A percentile compares a stretch with the other conserved stretches of the same genome.
Conservation (phyloP, 2,797 vertebrate species). For the Melanogrammus aeglefinus region DNA sequence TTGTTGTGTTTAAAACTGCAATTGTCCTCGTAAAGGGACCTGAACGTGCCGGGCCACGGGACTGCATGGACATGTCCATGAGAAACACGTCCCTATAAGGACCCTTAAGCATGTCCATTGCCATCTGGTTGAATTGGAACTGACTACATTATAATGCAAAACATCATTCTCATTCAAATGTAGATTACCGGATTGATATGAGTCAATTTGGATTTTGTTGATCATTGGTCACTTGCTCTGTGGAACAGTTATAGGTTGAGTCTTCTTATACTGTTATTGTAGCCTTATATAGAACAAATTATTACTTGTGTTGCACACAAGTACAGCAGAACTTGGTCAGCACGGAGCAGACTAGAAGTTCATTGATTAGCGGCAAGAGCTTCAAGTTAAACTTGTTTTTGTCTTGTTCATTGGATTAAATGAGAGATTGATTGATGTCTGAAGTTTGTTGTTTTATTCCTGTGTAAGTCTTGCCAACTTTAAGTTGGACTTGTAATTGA, state of each 20-base stretch:
- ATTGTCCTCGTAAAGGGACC: neutral
- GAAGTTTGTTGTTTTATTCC: constrained; percentile 3
- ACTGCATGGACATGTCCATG: neutral
- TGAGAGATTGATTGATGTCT: neutral
- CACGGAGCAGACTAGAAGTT: neutral
- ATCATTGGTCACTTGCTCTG: neutral
- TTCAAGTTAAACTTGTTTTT: neutral
- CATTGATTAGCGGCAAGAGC: neutral
- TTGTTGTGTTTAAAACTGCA: neutral
- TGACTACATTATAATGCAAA: neutral
- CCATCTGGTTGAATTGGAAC: neutral
- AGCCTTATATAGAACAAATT: neutral
- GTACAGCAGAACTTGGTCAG: neutral
- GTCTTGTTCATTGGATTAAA: neutral
- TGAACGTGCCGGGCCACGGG: neutral
- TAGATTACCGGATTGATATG: neutral
- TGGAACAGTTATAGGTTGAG: neutral
- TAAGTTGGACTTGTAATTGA: constrained; percentile 12
- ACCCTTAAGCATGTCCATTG: neutral
- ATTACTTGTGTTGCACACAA: neutral
- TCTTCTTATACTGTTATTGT: neutral
- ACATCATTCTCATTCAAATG: too few relatives aligned
- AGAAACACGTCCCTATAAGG: neutral
- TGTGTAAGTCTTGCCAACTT: constrained; percentile 16
- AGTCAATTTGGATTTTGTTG: neutral